Percentiles rank a stretch among this genome's conserved stretches.
These are phyloP conservation scores for Archocentrus centrarchus DNA, from an alignment of 2,113 vertebrate species.

Conservation along the genomic window DNA sequence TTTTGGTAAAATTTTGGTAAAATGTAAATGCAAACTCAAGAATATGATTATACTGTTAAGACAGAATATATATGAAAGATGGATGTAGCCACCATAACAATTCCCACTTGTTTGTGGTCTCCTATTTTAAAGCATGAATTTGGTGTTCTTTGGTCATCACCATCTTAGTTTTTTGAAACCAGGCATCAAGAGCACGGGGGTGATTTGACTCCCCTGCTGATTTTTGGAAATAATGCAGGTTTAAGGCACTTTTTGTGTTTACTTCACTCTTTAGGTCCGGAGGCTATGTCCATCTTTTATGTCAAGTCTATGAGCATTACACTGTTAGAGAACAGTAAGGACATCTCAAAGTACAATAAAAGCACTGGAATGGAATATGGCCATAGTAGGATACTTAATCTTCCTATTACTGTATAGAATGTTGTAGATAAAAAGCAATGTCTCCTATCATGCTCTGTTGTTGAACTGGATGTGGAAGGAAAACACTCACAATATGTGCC, in stretches of 20 bases:
- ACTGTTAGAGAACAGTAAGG: not conserved
- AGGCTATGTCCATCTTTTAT: constrained; percentile 6
- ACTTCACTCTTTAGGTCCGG: constrained; percentile 5
- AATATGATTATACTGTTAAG: constrained; percentile 3
- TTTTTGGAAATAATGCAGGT: not conserved
- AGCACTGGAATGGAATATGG: not conserved
- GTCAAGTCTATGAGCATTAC: not conserved
- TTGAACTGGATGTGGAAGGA: not conserved
- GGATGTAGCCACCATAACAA: not conserved
- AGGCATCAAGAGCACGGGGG: too few relatives aligned
- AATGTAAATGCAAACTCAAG: not conserved
- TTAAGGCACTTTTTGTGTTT: not conserved
- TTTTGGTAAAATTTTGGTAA: constrained; percentile 7
- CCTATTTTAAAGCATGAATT: too few relatives aligned
- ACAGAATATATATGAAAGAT: constrained; percentile 5
- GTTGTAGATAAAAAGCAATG: not conserved
- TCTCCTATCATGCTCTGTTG: not conserved
- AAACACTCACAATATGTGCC: not conserved
- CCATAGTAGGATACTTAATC: not conserved
- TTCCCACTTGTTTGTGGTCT: too few relatives aligned
- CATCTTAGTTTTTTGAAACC: too few relatives aligned
- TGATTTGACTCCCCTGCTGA: not conserved
- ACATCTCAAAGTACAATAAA: not conserved
- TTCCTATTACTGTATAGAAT: constrained; percentile 2
- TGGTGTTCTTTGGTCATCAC: too few relatives aligned